These are phyloP conservation scores for Tragelaphus strepsiceros DNA, from an alignment of 2,113 vertebrate genomes.

Conservation along the genomic window DNA sequence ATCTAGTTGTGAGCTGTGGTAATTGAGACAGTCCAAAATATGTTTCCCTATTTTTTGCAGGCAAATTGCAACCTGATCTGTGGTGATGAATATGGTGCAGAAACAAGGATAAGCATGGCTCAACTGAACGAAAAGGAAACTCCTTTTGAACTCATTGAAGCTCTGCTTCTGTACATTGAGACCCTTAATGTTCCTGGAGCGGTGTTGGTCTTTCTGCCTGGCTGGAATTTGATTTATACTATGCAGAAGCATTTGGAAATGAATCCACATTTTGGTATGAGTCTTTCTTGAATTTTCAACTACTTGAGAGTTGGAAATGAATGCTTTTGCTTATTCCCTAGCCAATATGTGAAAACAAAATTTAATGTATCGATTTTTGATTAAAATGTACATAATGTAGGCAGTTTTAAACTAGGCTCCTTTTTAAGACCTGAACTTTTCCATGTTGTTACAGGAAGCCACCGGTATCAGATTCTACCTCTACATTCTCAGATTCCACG, in stretches of 20 bases:
- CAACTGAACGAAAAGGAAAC: conserved; percentile 95
- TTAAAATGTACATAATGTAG: not conserved
- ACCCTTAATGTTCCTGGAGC: conserved; percentile 91
- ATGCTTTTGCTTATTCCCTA: not conserved
- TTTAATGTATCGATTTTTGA: not conserved
- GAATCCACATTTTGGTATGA: conserved; percentile 92
- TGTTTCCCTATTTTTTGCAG: conserved; percentile 68
- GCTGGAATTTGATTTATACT: conserved; percentile 97
- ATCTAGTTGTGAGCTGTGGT: not conserved
- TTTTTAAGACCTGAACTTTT: not conserved
- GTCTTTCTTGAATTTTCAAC: conserved; percentile 6
- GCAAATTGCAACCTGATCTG: conserved; percentile 93
- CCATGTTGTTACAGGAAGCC: conserved; percentile 80
- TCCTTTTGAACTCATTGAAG: conserved; percentile 95
- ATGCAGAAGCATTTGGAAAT: conserved; percentile 96
- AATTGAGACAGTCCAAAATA: not conserved
- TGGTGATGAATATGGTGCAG: conserved; percentile 86
- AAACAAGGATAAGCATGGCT: conserved; percentile 91
- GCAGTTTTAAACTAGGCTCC: not conserved
- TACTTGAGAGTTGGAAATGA: not conserved
- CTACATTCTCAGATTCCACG: conserved; percentile 97
- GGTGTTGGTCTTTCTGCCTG: conserved; percentile 93
- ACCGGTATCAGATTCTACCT: conserved; percentile 89
- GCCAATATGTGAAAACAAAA: not conserved
- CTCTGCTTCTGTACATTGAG: conserved; percentile 93